Percentiles rank a stretch among this genome's conserved stretches.
phyloP scores from a whole-genome alignment of 2,797 vertebrate species.

The Anguilla pacifica region DNA sequence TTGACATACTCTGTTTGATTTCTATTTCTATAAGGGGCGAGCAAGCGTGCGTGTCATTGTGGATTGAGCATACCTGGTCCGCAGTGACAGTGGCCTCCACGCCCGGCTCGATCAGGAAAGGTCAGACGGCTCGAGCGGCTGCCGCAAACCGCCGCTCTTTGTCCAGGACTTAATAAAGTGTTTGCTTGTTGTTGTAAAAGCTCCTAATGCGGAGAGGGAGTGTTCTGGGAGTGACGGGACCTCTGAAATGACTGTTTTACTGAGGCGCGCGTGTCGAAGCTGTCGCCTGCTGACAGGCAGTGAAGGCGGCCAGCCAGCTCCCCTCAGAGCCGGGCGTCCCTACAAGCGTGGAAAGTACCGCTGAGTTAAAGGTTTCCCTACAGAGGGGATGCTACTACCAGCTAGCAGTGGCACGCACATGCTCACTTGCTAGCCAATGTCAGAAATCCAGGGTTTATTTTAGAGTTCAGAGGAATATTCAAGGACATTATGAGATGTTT shows the following conservation, averaged over 20 bases:
- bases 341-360: not conserved
- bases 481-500: not conserved
- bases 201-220: not conserved
- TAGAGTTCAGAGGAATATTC: not conserved
- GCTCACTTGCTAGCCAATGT: not conserved
- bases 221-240: not conserved
- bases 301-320: not conserved
- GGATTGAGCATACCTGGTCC: conserved; percentile 51
- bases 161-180: not conserved
- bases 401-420: not conserved
- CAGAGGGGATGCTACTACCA: not conserved
- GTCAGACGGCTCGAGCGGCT: conserved; percentile 38
- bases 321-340: not conserved
- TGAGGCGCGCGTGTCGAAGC: not conserved
- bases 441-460: not conserved
- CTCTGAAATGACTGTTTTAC: not conserved
- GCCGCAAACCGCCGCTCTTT: not conserved
- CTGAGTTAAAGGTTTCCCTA: not conserved
- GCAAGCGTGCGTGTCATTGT: conserved; percentile 15
- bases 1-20: not conserved
- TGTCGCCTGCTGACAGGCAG: not conserved
- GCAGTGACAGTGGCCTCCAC: conserved; percentile 26
- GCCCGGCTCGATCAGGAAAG: conserved; percentile 38
- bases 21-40: conserved; percentile 11
- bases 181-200: not conserved